Percentiles rank a stretch among this genome's conserved stretches.
These are phyloP conservation scores for Channallabes apus DNA, from an alignment of 2,797 vertebrate genomes.

Conservation along the genomic window DNA sequence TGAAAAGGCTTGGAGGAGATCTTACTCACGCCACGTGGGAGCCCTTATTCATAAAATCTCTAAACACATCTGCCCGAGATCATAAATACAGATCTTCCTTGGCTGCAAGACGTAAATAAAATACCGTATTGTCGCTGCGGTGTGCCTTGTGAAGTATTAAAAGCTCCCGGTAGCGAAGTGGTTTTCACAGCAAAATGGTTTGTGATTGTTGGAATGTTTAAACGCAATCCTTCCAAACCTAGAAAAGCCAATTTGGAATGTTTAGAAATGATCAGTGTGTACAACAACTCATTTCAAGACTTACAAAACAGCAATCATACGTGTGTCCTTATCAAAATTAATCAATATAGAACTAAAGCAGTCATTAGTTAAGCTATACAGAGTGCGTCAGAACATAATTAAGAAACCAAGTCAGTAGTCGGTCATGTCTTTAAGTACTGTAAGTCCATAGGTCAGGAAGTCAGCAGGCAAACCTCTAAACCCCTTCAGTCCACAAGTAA, in stretches of 20 bases:
- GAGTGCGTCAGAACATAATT: neutral
- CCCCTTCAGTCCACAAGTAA: no score
- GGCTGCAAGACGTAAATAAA: neutral
- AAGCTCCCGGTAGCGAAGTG: neutral
- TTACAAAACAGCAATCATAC: neutral
- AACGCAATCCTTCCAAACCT: neutral
- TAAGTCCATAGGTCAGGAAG: neutral
- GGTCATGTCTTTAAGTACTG: no score
- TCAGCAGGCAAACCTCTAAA: neutral
- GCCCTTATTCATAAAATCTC: conserved; percentile 5
- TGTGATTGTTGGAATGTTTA: neutral
- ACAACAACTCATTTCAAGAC: neutral
- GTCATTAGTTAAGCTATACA: neutral
- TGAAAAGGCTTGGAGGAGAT: conserved; percentile 5
- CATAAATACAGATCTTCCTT: conserved; percentile 4
- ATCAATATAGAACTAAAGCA: neutral
- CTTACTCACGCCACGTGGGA: neutral
- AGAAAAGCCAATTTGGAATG: neutral
- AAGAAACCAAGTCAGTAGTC: neutral
- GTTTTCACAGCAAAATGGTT: neutral
- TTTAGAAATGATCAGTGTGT: neutral
- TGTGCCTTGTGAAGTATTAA: conserved; percentile 1
- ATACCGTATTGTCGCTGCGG: neutral
- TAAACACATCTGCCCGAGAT: neutral
- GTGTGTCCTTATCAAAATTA: neutral